Evolutionary conservation across 1,140 invertebrate genomes (phyloP).

Genomic region (Heliothis subflexa): DNA sequence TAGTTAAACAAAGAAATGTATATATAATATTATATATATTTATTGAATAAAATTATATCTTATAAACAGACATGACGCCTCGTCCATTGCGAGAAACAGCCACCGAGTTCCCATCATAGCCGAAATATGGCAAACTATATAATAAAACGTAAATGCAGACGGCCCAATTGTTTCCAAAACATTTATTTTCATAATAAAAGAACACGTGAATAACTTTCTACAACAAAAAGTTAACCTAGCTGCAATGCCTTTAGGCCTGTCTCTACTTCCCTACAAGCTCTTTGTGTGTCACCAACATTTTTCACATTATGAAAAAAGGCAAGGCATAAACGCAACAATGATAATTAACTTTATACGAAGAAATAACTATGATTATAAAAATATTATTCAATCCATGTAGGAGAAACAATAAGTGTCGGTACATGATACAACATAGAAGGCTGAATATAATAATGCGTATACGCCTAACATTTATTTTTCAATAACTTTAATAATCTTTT

Average conservation of each 20-base stretch:
- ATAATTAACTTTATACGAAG: conserved; percentile 10
- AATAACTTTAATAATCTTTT: conserved; percentile 25
- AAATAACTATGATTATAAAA: conserved; percentile 28
- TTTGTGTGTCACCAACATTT: conserved; percentile 3
- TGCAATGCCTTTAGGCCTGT: conserved; percentile 35
- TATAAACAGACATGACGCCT: conserved; percentile 77
- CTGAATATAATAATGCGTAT: conserved; percentile 37
- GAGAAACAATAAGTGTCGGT: conserved; percentile 4
- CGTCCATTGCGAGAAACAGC: conserved; percentile 77
- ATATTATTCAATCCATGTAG: neutral
- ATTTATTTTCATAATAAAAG: conserved; percentile 42
- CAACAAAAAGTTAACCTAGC: conserved; percentile 34
- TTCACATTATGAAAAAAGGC: conserved; percentile 14
- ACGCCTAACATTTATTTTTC: conserved; percentile 1
- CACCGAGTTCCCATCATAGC: conserved; percentile 77
- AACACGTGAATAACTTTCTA: conserved; percentile 23
- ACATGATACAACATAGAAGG: conserved; percentile 20
- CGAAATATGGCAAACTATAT: conserved; percentile 70
- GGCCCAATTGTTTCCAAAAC: conserved; percentile 64
- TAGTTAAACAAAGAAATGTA: conserved; percentile 84
- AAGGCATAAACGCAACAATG: neutral
- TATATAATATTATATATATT: conserved; percentile 78
- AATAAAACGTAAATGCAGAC: conserved; percentile 61
- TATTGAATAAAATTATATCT: conserved; percentile 81
- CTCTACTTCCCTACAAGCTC: conserved; percentile 10